A percentile compares a stretch with the other conserved stretches of the same genome.
These are phyloP conservation scores for Micrasema longulum DNA, from an alignment of 1,140 invertebrate species.

Conservation along the genomic window DNA sequence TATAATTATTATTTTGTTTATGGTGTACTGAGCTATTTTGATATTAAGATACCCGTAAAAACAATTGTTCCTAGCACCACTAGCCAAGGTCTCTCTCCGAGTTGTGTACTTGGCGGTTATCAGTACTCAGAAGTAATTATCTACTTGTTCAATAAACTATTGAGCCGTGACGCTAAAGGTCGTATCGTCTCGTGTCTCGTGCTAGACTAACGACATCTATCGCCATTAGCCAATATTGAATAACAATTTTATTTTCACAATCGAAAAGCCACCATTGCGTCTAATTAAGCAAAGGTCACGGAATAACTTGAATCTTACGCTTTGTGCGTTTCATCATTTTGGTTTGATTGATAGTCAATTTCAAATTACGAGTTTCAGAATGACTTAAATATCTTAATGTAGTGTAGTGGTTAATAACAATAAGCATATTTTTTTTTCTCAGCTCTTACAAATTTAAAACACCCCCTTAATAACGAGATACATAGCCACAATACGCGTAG, in stretches of 20 bases:
- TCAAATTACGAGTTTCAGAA: too few relatives aligned
- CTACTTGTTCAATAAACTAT: conserved; percentile 7
- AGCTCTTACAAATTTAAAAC: too few relatives aligned
- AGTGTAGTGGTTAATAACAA: too few relatives aligned
- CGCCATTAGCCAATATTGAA: conserved; percentile 30
- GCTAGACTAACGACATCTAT: conserved; percentile 32
- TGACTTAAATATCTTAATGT: too few relatives aligned
- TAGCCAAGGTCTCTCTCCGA: conserved; percentile 22
- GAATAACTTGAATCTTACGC: conserved; percentile 7
- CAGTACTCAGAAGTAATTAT: neutral
- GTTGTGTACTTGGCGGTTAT: neutral
- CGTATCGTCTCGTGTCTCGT: conserved; percentile 20
- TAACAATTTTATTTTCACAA: conserved; percentile 25
- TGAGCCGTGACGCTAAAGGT: conserved; percentile 27
- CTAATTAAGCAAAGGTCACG: conserved; percentile 9
- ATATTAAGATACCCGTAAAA: neutral
- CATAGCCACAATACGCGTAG: too few relatives aligned
- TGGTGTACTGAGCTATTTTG: too few relatives aligned
- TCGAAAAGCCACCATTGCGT: conserved; percentile 13
- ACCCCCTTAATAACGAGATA: too few relatives aligned
- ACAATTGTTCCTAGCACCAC: conserved; percentile 4
- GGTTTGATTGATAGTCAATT: too few relatives aligned
- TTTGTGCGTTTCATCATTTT: too few relatives aligned
- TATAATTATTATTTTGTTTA: too few relatives aligned
- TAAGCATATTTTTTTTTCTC: too few relatives aligned